These are phyloP conservation scores for Congeria kusceri DNA, from an alignment of 2,888 invertebrate genomes.

Conservation along the genomic window DNA sequence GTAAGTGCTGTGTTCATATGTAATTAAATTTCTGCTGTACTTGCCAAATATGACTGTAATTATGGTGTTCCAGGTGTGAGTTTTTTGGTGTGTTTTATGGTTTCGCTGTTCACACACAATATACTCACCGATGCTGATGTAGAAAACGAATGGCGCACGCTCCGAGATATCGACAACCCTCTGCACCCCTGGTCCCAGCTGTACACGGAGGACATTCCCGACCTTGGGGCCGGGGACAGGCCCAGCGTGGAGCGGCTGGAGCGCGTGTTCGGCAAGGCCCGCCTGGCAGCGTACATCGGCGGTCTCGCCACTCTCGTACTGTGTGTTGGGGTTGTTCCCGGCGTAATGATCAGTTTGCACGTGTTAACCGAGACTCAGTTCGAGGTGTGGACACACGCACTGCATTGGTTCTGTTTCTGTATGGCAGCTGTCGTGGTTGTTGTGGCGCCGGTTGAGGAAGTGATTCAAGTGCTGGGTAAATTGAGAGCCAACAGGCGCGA, in stretches of 20 bases:
- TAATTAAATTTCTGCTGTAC: too few relatives aligned
- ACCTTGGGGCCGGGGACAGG: slow-evolving; percentile 60
- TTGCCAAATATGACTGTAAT: too few relatives aligned
- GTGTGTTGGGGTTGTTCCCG: slow-evolving; percentile 74
- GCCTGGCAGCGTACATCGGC: slow-evolving; percentile 71
- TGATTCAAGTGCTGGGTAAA: slow-evolving; percentile 64
- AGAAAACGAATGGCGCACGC: slow-evolving; percentile 72
- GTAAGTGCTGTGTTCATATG: too few relatives aligned
- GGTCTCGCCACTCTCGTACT: slow-evolving; percentile 66
- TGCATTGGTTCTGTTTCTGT: slow-evolving; percentile 71
- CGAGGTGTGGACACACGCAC: slow-evolving; percentile 67
- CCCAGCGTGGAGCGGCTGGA: slow-evolving; percentile 70
- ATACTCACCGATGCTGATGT: slow-evolving; percentile 60
- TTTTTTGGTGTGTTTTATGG: slow-evolving; percentile 73
- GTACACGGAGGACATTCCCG: slow-evolving; percentile 72
- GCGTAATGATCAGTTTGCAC: slow-evolving; percentile 71
- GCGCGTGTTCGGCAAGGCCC: slow-evolving; percentile 70
- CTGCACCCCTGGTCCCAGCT: slow-evolving; percentile 74
- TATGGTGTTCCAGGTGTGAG: slow-evolving; percentile 35
- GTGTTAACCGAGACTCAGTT: slow-evolving; percentile 70
- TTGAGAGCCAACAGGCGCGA: slow-evolving; percentile 51
- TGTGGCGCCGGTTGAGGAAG: slow-evolving; percentile 74
- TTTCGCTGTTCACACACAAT: slow-evolving; percentile 74
- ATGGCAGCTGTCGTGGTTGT: slow-evolving; percentile 73
- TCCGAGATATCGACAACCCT: slow-evolving; percentile 78